Percentiles rank a stretch among this genome's conserved stretches.
Conservation (phyloP, 2,113 vertebrate species). For the Etheostoma cragini region DNA sequence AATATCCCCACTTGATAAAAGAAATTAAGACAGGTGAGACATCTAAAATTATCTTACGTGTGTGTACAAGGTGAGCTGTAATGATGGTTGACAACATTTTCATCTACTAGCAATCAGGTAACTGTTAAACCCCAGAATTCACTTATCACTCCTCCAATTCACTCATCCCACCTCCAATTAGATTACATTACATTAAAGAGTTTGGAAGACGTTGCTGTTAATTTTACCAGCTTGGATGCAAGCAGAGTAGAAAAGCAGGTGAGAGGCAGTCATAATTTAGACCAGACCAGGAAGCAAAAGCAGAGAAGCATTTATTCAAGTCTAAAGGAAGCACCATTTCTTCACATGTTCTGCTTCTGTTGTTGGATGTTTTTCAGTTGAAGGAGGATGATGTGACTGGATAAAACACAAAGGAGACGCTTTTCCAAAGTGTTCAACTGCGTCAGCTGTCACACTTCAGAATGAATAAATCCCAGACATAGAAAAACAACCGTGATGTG, state of each 20-base stretch:
- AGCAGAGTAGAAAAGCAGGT: constrained; percentile 10
- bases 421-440: constrained; percentile 32
- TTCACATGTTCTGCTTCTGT: constrained; percentile 24
- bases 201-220: constrained; percentile 29
- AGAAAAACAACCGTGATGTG: constrained; percentile 9
- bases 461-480: constrained; percentile 38
- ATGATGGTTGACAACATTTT: neutral
- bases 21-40: neutral
- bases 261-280: constrained; percentile 25
- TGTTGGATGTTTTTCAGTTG: constrained; percentile 25
- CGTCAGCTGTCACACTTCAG: constrained; percentile 33
- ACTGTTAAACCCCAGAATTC: neutral
- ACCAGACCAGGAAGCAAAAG: neutral
- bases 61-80: neutral
- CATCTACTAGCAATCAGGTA: too few relatives aligned
- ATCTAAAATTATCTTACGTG: neutral
- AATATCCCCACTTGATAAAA: neutral
- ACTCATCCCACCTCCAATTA: neutral
- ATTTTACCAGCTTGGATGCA: constrained; percentile 28
- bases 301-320: neutral
- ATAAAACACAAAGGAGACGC: constrained; percentile 48
- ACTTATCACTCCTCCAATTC: neutral
- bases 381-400: constrained; percentile 27
- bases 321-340: constrained; percentile 22
- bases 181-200: neutral